Evolutionary conservation across 2,113 vertebrate genomes (phyloP).

Genomic region (Sinocyclocheilus anshuiensis): DNA sequence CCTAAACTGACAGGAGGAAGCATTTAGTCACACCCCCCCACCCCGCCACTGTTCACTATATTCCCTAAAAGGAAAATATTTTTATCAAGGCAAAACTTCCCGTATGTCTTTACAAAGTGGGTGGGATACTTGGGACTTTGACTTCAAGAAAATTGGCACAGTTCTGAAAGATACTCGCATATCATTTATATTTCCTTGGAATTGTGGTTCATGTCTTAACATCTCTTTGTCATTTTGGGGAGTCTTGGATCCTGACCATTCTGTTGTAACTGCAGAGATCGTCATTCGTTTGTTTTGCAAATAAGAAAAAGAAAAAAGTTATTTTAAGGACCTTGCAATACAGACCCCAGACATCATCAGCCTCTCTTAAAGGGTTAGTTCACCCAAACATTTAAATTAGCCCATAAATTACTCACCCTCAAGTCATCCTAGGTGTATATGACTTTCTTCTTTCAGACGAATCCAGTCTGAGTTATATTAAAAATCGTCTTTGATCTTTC

Average conservation of each 20-base stretch:
- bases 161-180: constrained; percentile 20
- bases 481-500: too few species aligned
- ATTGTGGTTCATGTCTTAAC: not conserved
- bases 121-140: constrained; percentile 51
- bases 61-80: constrained; percentile 51
- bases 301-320: not conserved
- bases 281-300: not conserved
- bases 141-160: constrained; percentile 36
- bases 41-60: constrained; percentile 28
- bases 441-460: too few species aligned
- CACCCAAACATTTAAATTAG: too few species aligned
- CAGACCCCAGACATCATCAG: not conserved
- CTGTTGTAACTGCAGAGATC: not conserved
- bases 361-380: too few species aligned
- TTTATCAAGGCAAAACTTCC: constrained; percentile 46
- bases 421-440: too few species aligned
- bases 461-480: too few species aligned
- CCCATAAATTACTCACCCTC: too few species aligned
- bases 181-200: not conserved
- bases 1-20: constrained; percentile 46
- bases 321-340: not conserved
- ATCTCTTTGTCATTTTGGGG: constrained; percentile 4
- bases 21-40: constrained; percentile 51
- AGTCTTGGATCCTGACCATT: not conserved
- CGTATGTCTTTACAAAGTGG: constrained; percentile 42